phyloP scores from a whole-genome alignment of 2,797 vertebrate genomes.

The Mormyrops attenuatus region DNA sequence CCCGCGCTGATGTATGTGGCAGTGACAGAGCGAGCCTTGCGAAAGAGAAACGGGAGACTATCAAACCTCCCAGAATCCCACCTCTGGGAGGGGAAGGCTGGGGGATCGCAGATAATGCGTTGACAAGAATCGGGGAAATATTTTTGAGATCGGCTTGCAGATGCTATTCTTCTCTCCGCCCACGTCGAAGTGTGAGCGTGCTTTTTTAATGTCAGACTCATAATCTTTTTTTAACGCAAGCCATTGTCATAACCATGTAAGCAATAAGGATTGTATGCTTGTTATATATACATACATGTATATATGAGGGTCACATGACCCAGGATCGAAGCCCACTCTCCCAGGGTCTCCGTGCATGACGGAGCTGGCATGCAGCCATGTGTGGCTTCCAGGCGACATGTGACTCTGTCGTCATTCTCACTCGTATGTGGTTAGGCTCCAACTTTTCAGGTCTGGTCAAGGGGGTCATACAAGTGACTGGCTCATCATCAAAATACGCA shows the following conservation, averaged over 20 bases:
- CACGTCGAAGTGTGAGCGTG: neutral
- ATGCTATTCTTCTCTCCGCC: slow-evolving; percentile 9
- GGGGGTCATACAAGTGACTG: neutral
- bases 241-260: neutral
- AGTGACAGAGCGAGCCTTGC: slow-evolving; percentile 13
- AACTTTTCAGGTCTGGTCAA: neutral
- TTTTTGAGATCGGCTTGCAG: slow-evolving; percentile 6
- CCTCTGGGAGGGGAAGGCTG: neutral
- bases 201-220: neutral
- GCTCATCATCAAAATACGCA: neutral
- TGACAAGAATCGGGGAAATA: neutral
- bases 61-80: neutral
- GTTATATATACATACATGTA: neutral
- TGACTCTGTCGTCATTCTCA: neutral
- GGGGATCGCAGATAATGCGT: neutral
- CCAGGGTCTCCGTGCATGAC: neutral
- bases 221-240: neutral
- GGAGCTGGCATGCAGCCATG: neutral
- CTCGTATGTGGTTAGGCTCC: neutral
- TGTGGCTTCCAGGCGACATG: neutral
- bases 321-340: neutral
- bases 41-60: slow-evolving; percentile 26
- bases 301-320: neutral
- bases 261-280: neutral
- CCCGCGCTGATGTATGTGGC: slow-evolving; percentile 18